These are phyloP conservation scores for Eilema griseolum DNA, from an alignment of 2,888 invertebrate genomes.

Conservation along the genomic window DNA sequence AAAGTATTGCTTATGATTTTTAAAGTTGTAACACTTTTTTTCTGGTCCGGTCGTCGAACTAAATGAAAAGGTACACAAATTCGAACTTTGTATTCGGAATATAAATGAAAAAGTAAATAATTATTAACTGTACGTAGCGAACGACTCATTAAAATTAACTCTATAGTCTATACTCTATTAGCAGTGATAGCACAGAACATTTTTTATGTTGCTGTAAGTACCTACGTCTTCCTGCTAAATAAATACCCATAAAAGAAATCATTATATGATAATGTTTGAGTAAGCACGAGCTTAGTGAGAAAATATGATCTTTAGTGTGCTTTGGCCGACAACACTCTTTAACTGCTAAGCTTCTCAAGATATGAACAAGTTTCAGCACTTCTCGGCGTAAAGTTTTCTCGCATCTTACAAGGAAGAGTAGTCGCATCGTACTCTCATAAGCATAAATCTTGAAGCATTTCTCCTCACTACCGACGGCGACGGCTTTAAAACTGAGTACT, in stretches of 20 bases:
- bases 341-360: constrained; percentile 38
- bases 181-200: neutral
- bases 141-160: neutral
- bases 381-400: constrained; percentile 73
- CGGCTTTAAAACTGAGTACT: constrained; percentile 20
- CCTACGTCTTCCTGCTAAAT: neutral
- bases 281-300: neutral
- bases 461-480: constrained; percentile 27
- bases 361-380: constrained; percentile 71
- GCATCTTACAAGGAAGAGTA: constrained; percentile 55
- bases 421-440: constrained; percentile 49
- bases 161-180: too few relatives aligned
- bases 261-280: neutral
- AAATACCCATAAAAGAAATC: neutral
- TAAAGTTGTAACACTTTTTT: neutral
- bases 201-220: neutral
- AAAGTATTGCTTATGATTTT: neutral
- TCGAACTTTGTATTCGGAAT: neutral
- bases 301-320: constrained; percentile 16
- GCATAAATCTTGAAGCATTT: constrained; percentile 60
- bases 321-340: constrained; percentile 25
- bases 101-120: neutral
- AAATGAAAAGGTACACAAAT: neutral
- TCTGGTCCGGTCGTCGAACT: neutral
- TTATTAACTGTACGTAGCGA: neutral